Conservation (phyloP, 2,797 vertebrate genomes). For the Centroberyx gerrardi region DNA sequence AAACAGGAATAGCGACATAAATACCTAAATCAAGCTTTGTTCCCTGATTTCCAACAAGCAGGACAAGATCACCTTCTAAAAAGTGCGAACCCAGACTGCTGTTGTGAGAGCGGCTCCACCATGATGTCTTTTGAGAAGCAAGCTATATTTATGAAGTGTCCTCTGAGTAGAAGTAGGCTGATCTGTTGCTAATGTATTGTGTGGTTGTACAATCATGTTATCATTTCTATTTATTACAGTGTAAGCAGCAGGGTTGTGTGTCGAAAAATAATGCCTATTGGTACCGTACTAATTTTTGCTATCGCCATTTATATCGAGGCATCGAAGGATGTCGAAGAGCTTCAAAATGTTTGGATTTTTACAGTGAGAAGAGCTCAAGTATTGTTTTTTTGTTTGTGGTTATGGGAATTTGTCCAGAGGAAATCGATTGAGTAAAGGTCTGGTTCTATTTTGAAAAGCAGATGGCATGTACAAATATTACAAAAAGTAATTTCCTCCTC, state of each 20-base stretch:
- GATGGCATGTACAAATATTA: not conserved
- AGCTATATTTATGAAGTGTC: conserved; percentile 43
- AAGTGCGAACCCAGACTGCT: conserved; percentile 41
- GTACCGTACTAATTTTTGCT: conserved; percentile 33
- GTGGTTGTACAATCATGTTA: conserved; percentile 62
- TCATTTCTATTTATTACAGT: conserved; percentile 68
- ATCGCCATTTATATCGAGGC: conserved; percentile 56
- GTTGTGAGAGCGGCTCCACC: conserved; percentile 11
- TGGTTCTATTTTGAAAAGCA: not conserved
- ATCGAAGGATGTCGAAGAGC: not conserved
- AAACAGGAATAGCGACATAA: not conserved
- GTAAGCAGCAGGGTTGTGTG: conserved; percentile 59
- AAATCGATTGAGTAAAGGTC: not conserved
- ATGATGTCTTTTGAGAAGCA: conserved; percentile 22
- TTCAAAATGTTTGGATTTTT: not conserved
- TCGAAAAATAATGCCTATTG: conserved; percentile 45
- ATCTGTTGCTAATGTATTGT: conserved; percentile 61
- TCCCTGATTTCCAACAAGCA: conserved; percentile 1
- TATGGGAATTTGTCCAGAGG: not conserved
- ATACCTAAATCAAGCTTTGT: conserved; percentile 2
- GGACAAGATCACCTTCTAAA: conserved; percentile 15
- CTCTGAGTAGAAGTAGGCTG: conserved; percentile 63
- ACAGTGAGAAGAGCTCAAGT: not conserved
- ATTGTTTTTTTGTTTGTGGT: not conserved
- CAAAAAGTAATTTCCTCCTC: not conserved